Evolutionary conservation across 2,888 invertebrate species (phyloP), one percentile per base, ranked within the genome.

Genomic region (Amblyjoppa fuscipennis): DNA sequence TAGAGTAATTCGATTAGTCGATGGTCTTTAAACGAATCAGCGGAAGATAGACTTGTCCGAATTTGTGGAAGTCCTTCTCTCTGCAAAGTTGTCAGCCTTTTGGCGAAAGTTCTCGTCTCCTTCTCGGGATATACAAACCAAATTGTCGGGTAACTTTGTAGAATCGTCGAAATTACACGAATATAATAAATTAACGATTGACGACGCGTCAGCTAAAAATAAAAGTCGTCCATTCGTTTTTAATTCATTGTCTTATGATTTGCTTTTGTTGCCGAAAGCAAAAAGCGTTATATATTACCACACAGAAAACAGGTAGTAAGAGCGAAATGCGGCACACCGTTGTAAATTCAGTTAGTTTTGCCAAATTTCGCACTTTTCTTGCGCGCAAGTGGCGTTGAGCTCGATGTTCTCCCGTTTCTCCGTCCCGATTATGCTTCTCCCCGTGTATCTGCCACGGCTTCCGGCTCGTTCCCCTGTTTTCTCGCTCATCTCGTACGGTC

Each of bases 321-420:
- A 5, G 64, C 56, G 51, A 28, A 20, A 41, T n/a, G 28, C 61
- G 28, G 13, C 4, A 38, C 49, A n/a, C 45, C 28, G 34, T 68
- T 53, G 69, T 51, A 82, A 77, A 77, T 83, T 83, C 73, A 11
- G 66, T 83, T 53, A 68, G 73, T 59, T 83, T 80, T 69, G 80
- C 76, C 66, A 53, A 80, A 74, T 69, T 61, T 76, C 59, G 79
- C 70, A 68, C 68, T 83, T 53, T 68, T 71, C 68, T 11, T 34
- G 6, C 7, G 31, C 16, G 53, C 79, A n/a, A 77, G 76, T 79
- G 75, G 82, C 68, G 38, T 13, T 53, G 78, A 71, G n/a, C 51
- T 74, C 56, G 31, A 25, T 49, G 31, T 59, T 73, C 73, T 73
- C 73, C 59, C 49, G 38, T 74, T 61, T n/a, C 41, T 64, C 16